Evolutionary conservation across 2,888 invertebrate genomes (phyloP), one percentile per base, ranked within the genome.

Genomic region (Dynastes tityus): DNA sequence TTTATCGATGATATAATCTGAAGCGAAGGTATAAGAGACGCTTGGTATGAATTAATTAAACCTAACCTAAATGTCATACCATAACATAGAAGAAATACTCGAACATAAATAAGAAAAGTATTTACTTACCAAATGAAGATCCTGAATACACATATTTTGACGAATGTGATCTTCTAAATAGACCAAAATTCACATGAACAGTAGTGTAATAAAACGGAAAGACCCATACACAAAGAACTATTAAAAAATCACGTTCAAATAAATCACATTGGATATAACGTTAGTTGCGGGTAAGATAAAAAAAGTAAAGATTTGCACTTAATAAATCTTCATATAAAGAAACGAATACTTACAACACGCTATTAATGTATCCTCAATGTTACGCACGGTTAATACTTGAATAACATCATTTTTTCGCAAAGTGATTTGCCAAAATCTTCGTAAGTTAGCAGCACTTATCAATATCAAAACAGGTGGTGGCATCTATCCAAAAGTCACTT

Each of bases 211-310:
- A 68, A 76, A 75, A 79, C 70, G 65, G 64, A 67, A 75, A 75
- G 76, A 70, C 65, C 79, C 76, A 79, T 79, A 79, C 79, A 79
- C 79, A 79, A 79, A 76, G 79, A 79, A 79, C 79, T 79, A 79
- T 51, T 70, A 58, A 76, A 71, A 79, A 68, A 53, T 74, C 58
- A 78, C 78, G 58, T 68, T 55, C 37, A 67, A 76, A 45, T 67
- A 67, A 76, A 76, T 67, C 76, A 68, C 76, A 58, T 71, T 22
- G 16, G 16, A 78, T 63, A 71, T 37, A 61, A 77, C 61, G 49
- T 61, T 27, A 61, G 64, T 53, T 78, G 40, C 55, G 51, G 32
- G 58, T 58, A 67, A 77, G 61, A 68, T 77, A 27, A 49, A 45
- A 22, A 53, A 68, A 45, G 45, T 16, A 55, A 45, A 49, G 22